phyloP scores from a whole-genome alignment of 1,140 invertebrate genomes.

The Apis cerana region DNA sequence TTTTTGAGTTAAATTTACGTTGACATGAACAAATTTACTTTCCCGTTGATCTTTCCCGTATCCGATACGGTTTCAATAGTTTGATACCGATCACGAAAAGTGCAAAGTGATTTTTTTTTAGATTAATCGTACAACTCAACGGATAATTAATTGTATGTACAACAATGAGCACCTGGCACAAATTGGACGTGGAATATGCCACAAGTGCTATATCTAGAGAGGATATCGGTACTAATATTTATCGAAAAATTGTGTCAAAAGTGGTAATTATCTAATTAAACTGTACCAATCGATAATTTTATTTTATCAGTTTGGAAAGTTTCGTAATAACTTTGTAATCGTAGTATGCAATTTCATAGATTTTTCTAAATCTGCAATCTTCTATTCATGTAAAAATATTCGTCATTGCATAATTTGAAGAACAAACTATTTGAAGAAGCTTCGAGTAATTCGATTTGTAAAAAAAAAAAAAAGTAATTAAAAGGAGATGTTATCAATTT shows the following conservation, averaged over 20 bases:
- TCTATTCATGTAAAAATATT: not conserved
- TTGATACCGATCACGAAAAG: not conserved
- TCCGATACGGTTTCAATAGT: no score
- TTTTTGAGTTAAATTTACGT: not conserved
- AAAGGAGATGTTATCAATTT: not conserved
- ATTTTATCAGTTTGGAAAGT: not conserved
- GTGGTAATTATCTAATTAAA: constrained; percentile 25
- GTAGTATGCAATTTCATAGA: not conserved
- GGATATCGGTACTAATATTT: constrained; percentile 82
- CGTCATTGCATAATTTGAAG: not conserved
- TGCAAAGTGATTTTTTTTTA: not conserved
- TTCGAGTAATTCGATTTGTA: no score
- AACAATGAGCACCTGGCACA: constrained; percentile 85
- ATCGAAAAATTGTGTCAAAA: constrained; percentile 61
- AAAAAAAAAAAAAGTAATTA: constrained; percentile 1
- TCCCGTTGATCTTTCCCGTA: not conserved
- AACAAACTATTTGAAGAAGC: not conserved
- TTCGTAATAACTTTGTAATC: not conserved
- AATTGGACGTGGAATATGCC: constrained; percentile 84
- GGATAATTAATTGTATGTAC: not conserved
- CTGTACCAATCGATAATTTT: not conserved
- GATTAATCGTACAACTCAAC: not conserved
- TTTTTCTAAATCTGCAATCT: not conserved
- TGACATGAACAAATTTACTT: not conserved
- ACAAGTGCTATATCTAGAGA: constrained; percentile 84